Percentiles rank a stretch among this genome's conserved stretches.
These are phyloP conservation scores for Pseudotriccus pelzelni DNA, from an alignment of 2,797 vertebrate genomes.

Conservation along the genomic window DNA sequence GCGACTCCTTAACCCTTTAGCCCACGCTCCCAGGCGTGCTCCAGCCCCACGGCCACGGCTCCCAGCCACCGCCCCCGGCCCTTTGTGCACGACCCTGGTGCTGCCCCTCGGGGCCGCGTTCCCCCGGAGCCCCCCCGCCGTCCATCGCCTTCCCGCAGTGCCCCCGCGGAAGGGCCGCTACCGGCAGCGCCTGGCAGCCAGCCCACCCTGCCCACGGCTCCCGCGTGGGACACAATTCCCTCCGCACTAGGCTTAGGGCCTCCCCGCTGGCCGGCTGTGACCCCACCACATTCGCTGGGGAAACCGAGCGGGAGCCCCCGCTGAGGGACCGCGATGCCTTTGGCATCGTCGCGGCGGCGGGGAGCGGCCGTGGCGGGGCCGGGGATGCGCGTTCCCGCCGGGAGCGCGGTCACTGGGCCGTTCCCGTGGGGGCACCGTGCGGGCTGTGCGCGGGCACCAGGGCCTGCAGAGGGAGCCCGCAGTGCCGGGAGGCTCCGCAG, in stretches of 20 bases:
- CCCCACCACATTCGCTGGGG: too few species aligned
- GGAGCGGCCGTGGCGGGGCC: not conserved
- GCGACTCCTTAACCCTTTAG: constrained; percentile 44
- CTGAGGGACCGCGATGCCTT: not conserved
- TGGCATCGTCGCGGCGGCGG: not conserved
- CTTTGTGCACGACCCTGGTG: not conserved
- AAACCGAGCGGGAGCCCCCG: not conserved
- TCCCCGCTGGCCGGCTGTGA: not conserved
- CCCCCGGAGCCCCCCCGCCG: too few species aligned
- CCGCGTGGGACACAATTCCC: not conserved
- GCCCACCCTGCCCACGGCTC: not conserved
- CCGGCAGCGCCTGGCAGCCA: not conserved
- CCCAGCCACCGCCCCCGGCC: not conserved
- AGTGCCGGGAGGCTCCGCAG: not conserved
- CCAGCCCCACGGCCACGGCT: not conserved
- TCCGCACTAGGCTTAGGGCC: not conserved
- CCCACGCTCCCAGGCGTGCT: not conserved
- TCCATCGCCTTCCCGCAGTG: not conserved
- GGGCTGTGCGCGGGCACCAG: not conserved
- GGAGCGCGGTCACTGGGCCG: not conserved
- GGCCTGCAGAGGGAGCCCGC: constrained; percentile 4
- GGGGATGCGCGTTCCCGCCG: not conserved
- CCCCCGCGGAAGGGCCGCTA: not conserved
- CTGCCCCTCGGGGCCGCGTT: not conserved
- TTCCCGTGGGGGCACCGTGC: not conserved